Percentiles rank a stretch among this genome's conserved stretches.
These are phyloP conservation scores for Lagorchestes hirsutus DNA, from an alignment of 2,797 vertebrate species.

Conservation along the genomic window DNA sequence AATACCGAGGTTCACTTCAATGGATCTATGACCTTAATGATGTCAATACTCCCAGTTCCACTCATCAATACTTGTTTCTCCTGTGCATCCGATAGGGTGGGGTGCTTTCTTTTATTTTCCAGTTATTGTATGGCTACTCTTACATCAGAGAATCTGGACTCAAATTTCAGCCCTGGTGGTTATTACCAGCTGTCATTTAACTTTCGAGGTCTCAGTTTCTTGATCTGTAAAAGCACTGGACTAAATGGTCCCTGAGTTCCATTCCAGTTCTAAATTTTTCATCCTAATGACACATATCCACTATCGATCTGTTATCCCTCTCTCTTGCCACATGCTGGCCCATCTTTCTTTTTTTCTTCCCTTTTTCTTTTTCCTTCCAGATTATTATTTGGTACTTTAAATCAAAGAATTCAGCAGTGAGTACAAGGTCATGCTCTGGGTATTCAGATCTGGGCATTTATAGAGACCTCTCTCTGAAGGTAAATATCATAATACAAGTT, in stretches of 20 bases:
- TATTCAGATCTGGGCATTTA: neutral
- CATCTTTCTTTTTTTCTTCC: neutral
- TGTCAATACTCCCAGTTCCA: neutral
- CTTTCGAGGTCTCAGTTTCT: neutral
- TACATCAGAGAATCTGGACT: neutral
- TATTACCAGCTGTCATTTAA: neutral
- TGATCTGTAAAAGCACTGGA: neutral
- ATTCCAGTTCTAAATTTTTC: neutral
- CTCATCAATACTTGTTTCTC: neutral
- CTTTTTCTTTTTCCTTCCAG: neutral
- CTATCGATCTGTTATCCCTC: neutral
- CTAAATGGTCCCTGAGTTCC: neutral
- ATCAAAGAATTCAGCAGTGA: neutral
- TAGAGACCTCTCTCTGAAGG: conserved; percentile 52
- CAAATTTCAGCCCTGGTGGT: neutral
- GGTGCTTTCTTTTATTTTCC: neutral
- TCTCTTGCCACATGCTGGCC: neutral
- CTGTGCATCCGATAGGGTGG: neutral
- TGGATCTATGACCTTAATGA: neutral
- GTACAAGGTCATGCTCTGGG: neutral
- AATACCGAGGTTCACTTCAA: neutral
- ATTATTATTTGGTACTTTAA: neutral
- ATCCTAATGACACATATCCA: neutral
- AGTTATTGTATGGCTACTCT: neutral
- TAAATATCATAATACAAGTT: conserved; percentile 83